Conservation (phyloP, 2,113 vertebrate genomes). For the Zapornia atra region DNA sequence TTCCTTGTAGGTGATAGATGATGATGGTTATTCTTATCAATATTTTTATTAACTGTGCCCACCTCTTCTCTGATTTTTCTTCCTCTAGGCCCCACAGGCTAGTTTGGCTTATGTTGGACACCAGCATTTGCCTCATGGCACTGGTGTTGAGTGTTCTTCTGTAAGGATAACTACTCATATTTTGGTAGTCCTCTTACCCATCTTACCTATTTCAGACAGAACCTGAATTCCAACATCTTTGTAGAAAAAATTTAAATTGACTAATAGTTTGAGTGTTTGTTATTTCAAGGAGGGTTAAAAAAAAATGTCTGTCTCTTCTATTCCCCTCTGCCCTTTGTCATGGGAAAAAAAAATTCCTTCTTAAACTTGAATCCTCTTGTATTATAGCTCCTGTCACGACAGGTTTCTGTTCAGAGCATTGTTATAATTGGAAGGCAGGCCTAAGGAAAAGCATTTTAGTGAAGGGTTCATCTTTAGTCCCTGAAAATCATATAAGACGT, state of each 20-base stretch:
- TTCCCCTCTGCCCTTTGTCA: background rate
- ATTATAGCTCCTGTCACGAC: background rate
- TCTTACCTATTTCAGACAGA: background rate
- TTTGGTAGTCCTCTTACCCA: background rate
- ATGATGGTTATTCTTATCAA: background rate
- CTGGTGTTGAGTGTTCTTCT: background rate
- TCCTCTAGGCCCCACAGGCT: background rate
- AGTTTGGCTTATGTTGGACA: background rate
- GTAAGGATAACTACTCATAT: background rate
- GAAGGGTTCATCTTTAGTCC: background rate
- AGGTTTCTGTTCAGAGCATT: conserved; percentile 13
- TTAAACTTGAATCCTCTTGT: background rate
- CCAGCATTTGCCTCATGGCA: background rate
- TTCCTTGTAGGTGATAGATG: background rate
- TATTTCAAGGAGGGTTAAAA: too few relatives aligned
- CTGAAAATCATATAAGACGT: background rate
- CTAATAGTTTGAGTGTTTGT: background rate
- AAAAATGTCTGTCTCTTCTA: background rate
- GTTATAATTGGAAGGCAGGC: background rate
- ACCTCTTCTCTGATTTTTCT: background rate
- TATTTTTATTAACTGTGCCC: background rate
- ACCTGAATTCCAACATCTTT: background rate
- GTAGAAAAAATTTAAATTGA: background rate
- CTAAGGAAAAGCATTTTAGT: conserved; percentile 19
- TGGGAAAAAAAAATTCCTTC: background rate